A percentile compares a stretch with the other conserved stretches of the same genome.
phyloP scores from a whole-genome alignment of 2,113 vertebrate genomes.

The Fulmarus glacialis region DNA sequence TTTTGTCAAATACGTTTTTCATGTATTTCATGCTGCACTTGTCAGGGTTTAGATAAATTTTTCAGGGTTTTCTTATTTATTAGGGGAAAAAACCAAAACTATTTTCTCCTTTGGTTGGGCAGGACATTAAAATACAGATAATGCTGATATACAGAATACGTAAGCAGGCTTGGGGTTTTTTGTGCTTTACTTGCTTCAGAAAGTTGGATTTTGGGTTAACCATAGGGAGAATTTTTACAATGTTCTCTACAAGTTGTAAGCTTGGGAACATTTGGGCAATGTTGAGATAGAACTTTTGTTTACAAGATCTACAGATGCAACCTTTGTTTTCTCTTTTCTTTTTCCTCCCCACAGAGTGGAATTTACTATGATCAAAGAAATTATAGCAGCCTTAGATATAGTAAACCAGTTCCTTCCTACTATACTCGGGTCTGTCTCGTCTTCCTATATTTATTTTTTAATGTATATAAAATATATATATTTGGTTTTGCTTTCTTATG shows the following conservation, averaged over 20 bases:
- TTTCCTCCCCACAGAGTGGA: constrained; percentile 82
- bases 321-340: background rate
- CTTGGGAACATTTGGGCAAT: background rate
- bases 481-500: background rate
- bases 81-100: background rate
- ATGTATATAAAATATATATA: background rate
- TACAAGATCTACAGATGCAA: background rate
- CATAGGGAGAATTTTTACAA: background rate
- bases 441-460: background rate
- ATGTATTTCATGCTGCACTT: background rate
- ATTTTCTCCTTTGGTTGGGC: background rate
- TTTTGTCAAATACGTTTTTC: background rate
- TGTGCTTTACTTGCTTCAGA: background rate
- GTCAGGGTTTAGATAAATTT: background rate
- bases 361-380: constrained; percentile 93
- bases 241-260: background rate
- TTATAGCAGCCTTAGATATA: constrained; percentile 88
- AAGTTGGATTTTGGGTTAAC: background rate
- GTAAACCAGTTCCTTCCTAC: constrained; percentile 78
- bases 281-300: background rate
- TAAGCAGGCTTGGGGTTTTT: background rate
- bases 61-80: background rate
- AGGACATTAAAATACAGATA: background rate
- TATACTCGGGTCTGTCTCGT: constrained; percentile 73
- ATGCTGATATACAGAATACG: background rate